Conservation (phyloP, 2,888 invertebrate genomes). For the Salticus scenicus region DNA sequence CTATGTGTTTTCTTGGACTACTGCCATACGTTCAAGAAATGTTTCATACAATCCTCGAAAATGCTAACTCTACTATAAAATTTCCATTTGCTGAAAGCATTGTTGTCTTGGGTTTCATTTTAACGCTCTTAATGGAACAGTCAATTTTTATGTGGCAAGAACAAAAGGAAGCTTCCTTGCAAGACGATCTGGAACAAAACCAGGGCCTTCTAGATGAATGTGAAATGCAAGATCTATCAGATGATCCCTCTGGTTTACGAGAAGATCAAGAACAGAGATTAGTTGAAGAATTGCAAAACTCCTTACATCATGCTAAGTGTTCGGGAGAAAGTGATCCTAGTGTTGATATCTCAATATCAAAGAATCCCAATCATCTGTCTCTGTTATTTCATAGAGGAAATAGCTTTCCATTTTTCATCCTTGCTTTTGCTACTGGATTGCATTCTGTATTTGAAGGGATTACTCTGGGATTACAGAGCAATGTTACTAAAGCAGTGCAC, state of each 20-base stretch:
- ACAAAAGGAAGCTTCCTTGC: conserved; percentile 14
- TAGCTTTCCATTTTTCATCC: conserved; percentile 73
- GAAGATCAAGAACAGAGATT: conserved; percentile 48
- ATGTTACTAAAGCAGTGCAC: conserved; percentile 73
- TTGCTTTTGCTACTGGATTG: conserved; percentile 74
- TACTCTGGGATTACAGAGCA: conserved; percentile 75
- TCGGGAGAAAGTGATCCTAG: conserved; percentile 29
- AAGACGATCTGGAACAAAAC: conserved; percentile 60
- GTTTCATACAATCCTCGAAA: conserved; percentile 73
- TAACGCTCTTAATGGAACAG: conserved; percentile 74
- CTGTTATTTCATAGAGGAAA: conserved; percentile 43
- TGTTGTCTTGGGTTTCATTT: conserved; percentile 75
- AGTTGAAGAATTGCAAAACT: conserved; percentile 23
- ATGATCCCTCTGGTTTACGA: conserved; percentile 35
- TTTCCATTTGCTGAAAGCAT: conserved; percentile 74
- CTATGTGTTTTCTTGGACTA: conserved; percentile 75
- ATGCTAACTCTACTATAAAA: conserved; percentile 67
- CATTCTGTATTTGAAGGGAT: conserved; percentile 76
- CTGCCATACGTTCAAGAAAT: conserved; percentile 75
- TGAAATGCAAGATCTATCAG: conserved; percentile 63
- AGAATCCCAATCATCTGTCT: conserved; percentile 38
- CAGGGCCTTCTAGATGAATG: conserved; percentile 64
- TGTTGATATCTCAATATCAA: conserved; percentile 31
- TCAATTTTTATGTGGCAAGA: conserved; percentile 70
- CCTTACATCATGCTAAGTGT: conserved; percentile 20